A percentile compares a stretch with the other conserved stretches of the same genome.
Evolutionary conservation across 2,113 vertebrate genomes (phyloP).

Genomic region (Megaptera novaeangliae): DNA sequence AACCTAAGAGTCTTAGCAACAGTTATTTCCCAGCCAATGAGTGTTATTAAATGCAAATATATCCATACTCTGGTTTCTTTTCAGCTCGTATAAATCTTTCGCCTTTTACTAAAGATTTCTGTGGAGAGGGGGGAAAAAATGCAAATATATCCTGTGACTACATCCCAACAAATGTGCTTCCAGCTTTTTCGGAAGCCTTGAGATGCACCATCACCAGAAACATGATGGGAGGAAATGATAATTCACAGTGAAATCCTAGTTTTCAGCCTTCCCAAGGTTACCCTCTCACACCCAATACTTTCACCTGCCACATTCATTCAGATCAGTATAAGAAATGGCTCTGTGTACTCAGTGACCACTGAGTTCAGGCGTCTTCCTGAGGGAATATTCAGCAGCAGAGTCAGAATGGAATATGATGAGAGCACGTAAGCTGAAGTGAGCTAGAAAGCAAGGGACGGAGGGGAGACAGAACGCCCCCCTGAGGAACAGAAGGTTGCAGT

Average conservation of each 20-base stretch:
- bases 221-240: neutral
- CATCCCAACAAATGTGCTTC: neutral
- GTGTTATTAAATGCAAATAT: neutral
- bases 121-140: fast-evolving
- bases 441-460: neutral
- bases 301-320: neutral
- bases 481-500: neutral
- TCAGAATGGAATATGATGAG: neutral
- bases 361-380: neutral
- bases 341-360: neutral
- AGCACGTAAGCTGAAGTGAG: neutral
- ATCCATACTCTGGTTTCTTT: neutral
- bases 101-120: neutral
- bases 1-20: neutral
- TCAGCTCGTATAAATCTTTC: neutral
- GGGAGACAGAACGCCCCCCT: neutral
- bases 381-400: neutral
- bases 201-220: neutral
- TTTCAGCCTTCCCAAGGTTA: neutral
- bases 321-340: neutral
- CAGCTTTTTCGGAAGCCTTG: neutral
- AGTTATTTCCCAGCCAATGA: neutral
- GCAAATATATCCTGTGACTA: neutral
- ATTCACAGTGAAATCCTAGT: neutral
- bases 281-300: neutral